These are phyloP conservation scores for Sorex maritimensis DNA, from an alignment of 2,797 vertebrate species.

Conservation along the genomic window DNA sequence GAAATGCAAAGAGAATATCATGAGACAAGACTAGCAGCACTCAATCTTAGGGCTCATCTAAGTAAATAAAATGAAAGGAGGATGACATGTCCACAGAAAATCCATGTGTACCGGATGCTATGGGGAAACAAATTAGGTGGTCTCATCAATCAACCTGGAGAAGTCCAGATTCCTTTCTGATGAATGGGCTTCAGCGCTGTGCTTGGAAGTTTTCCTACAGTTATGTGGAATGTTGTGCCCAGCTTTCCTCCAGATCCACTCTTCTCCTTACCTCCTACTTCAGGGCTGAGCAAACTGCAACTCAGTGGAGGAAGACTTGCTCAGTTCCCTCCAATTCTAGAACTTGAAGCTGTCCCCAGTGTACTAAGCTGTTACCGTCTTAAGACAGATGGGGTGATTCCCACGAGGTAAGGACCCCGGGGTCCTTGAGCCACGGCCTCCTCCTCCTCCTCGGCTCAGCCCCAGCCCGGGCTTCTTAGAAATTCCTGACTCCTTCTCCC, in stretches of 20 bases:
- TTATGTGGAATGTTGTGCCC: neutral
- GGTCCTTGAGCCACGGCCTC: neutral
- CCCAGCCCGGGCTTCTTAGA: constrained; percentile 40
- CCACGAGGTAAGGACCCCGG: neutral
- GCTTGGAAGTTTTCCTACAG: neutral
- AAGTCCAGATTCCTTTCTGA: neutral
- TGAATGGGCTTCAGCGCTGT: neutral
- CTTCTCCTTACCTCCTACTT: neutral
- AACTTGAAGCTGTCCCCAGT: neutral
- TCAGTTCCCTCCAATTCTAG: neutral
- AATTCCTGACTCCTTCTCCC: constrained; percentile 28
- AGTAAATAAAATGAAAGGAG: constrained; percentile 1
- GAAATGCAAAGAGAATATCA: neutral
- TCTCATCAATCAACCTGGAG: neutral
- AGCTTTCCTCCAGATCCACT: neutral
- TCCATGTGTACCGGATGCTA: neutral
- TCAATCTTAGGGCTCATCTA: no score
- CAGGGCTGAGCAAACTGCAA: neutral
- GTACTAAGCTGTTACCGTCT: neutral
- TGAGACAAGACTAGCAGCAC: neutral
- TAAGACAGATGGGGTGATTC: constrained; percentile 18
- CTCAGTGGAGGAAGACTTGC: constrained; percentile 25
- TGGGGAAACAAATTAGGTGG: neutral
- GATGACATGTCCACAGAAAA: neutral
- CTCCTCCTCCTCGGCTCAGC: neutral